Conservation (phyloP, 2,888 invertebrate genomes). For the Rhamnusium bicolor region DNA sequence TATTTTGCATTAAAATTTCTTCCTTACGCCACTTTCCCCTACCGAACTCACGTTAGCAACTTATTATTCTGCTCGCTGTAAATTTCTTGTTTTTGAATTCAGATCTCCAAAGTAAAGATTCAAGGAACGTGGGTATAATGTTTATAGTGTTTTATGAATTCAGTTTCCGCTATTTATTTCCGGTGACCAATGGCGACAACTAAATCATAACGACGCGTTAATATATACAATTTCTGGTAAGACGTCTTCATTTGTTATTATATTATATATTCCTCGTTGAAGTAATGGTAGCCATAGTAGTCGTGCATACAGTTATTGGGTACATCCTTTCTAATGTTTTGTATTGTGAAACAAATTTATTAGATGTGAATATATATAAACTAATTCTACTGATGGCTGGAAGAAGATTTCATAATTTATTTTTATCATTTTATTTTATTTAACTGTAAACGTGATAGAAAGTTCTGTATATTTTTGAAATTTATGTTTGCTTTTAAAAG, state of each 20-base stretch:
- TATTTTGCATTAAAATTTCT: not conserved
- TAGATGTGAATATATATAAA: slow-evolving; percentile 3
- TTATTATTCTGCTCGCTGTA: slow-evolving; percentile 24
- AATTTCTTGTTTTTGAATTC: slow-evolving; percentile 47
- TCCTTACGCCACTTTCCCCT: slow-evolving; percentile 9
- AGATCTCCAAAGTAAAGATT: slow-evolving; percentile 47
- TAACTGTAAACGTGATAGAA: not conserved
- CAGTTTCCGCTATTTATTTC: slow-evolving; percentile 54
- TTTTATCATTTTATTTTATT: not conserved
- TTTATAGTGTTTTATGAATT: slow-evolving; percentile 50
- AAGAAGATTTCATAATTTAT: not conserved
- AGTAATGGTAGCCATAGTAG: slow-evolving; percentile 11
- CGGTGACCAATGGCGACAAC: slow-evolving; percentile 46
- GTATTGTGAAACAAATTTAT: slow-evolving; percentile 25
- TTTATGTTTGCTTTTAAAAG: no score
- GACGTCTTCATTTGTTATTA: slow-evolving; percentile 28
- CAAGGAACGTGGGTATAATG: slow-evolving; percentile 52
- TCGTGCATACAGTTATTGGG: slow-evolving; percentile 17
- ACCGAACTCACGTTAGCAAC: slow-evolving; percentile 22
- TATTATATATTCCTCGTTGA: slow-evolving; percentile 6
- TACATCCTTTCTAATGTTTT: slow-evolving; percentile 32
- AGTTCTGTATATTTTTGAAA: not conserved
- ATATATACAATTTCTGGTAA: slow-evolving; percentile 37
- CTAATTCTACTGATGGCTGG: not conserved
- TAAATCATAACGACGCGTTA: slow-evolving; percentile 47